Base-by-base conservation (phyloP, 2,113 vertebrate species). In the Sylvia atricapilla region DNA sequence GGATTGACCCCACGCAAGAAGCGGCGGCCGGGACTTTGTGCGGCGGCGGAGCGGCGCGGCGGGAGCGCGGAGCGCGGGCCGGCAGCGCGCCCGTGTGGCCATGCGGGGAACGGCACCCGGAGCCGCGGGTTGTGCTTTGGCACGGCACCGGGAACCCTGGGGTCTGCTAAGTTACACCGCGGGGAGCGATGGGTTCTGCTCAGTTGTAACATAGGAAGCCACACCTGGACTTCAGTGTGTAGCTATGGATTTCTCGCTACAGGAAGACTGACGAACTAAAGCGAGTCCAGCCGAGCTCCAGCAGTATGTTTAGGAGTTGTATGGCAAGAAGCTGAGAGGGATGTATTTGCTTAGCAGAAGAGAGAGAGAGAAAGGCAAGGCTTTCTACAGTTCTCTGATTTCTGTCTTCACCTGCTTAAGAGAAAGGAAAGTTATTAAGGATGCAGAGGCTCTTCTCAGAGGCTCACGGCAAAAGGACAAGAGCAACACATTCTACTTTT, bases 111-210 rank as follows among this genome's bases (percentile, higher is more conserved):
- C 28, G 1, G 13, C 60, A 20, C 12, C 47, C 31, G 18, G 6
- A 16, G 18, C 33, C 9, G 3, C 9, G 53, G 6, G 8, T 1
- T 28, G 66, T 10, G 46, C 59, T 20, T 0, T 4, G 46, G 2
- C 22, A 0, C 2, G 8, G 4, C 56, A 0, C 47, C 4, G 31
- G 19, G 7, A 17, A 0, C 10, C 13, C 0, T 3, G 46, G 30
- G 6, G 3, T 21, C 31, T 17, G 52, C 62, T 13, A 0, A 4
- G 16, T 10, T 24, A 3, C 13, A 5, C 2, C 82, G 2, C 24
- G 5, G 35, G 20, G 1, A 49, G 6, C 10, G 0, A 6, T 31
- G 10, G 8, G 7, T 22, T 46, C 49, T 33, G 37, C 44, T 68
- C 7, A 9, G 27, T n/a, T 23, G 1, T 5, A 4, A 4, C 46